Evolutionary conservation across 30 jellyfish, hydroid and myxozoan genomes (phyloP), one percentile per base, ranked within the genome.

Genomic region (Pseudorhiza aurosa): DNA sequence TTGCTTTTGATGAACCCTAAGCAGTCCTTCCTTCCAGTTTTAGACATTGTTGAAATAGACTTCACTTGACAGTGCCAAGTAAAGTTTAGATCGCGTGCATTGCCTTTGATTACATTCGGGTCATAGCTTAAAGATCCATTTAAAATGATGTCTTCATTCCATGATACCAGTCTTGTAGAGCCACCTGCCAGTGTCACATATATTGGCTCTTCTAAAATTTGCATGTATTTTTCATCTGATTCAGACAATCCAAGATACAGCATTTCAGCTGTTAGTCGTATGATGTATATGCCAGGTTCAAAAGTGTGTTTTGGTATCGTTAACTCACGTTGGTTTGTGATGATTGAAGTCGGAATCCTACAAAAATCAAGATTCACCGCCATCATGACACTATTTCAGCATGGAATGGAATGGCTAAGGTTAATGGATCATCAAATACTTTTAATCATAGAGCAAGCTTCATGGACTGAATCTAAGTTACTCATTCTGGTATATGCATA

Each of bases 31-130:
- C 24, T 43, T 36, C 82, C 90, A 15, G 64, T 62, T n/a, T 24
- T 51, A 78, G 45, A 78, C 44, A 32, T 53, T 53, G 64, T 10
- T 17, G 64, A 33, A 28, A 74, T 82, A 12, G 90, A 82, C 42
- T 78, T 78, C n/a, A 78, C 82, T 47, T 22, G 62, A 36, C 90
- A 78, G 47, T 78, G 47, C 90, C 90, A 78, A 19, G 62, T 78
- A 50, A 58, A 78, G 22, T 8, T 14, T 2, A 78, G 33, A 26
- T 47, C 49, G n/a, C 57, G 45, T n/a, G 19, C 17, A 55, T 30
- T 44, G 1, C 75, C 82, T 1, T 42, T 37, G 4, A 68, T 57
- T 17, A 49, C 30, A 49, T 78, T 78, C 22, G 90, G 90, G 45
- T 78, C 90, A 17, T 68, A 39, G 68, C 90, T 78, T 21, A 27